Evolutionary conservation across 2,797 vertebrate species (phyloP), one percentile per base, ranked within the genome.

Genomic region (Chanos chanos): DNA sequence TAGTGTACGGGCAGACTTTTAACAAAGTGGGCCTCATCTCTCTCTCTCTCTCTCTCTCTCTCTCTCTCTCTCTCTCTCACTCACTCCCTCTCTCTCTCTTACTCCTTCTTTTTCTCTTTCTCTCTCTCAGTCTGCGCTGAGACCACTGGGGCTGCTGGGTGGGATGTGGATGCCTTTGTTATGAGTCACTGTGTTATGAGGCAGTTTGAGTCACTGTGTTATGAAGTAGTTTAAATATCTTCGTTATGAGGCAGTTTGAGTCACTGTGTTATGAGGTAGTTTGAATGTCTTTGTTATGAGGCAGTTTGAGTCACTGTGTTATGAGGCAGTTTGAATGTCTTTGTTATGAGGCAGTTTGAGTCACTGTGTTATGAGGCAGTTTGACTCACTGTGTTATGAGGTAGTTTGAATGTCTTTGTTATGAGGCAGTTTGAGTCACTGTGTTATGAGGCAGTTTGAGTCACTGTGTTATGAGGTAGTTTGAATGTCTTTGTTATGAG

Each of bases 1-100:
- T 30, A 73, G 77, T 81, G 77, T 83, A 81, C 75, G 80, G 75
- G 68, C 76, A 66, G 77, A 78, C 80, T 76, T 79, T 75, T 82
- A 83, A 86, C 82, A 86, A 83, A 87, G 81, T 81, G 77, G 70
- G 72, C 61, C 73, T 8, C 12, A 0, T 13, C 8, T 37, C 34
- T 22, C 12, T 18, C 7, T 22, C 3, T 10, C 7, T 51, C 10
- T 25, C 49, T 44, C 6, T n/a, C 9, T 52, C 5, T 43, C 44
- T 80, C 71, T 61, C 56, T 77, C 73, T 75, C 72, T 52, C 69
- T 77, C 69, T 78, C 70, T 67, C 45, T 6, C 12, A 19, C 59
- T 47, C 41, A 40, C 61, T 36, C 28, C 61, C 47, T 19, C 63
- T 68, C 61, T 50, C 3, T 12, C 12, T 24, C 7, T 4, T 45